phyloP scores from a whole-genome alignment of 2,888 invertebrate genomes.

The Coleophora flavipennella region DNA sequence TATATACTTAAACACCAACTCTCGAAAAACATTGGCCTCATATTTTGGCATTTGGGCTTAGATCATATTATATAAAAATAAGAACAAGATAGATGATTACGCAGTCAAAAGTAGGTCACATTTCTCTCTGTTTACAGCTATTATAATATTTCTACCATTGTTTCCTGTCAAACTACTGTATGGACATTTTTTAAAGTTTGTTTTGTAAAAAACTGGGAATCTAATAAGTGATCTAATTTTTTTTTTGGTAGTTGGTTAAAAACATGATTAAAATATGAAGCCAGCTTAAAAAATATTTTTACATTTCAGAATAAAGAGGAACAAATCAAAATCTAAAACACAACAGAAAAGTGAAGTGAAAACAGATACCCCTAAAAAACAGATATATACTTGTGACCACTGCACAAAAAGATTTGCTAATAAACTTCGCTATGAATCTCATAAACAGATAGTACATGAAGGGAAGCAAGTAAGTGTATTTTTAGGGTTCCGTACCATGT shows the following conservation, averaged over 20 bases:
- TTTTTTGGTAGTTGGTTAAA: background rate
- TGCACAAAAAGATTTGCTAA: constrained; percentile 48
- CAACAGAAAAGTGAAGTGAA: constrained; percentile 18
- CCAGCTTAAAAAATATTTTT: background rate
- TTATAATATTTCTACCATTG: too few relatives aligned
- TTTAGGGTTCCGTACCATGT: background rate
- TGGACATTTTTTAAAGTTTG: too few relatives aligned
- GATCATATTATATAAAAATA: too few relatives aligned
- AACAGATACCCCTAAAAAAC: constrained; percentile 24
- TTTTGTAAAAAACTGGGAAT: too few relatives aligned
- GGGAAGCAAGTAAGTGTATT: constrained; percentile 42
- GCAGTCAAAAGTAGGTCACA: too few relatives aligned
- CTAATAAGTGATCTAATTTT: background rate
- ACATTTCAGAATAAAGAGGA: constrained; percentile 1
- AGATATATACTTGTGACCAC: constrained; percentile 40
- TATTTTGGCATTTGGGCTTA: too few relatives aligned
- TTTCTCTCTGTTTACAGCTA: too few relatives aligned
- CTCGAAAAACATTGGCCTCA: too few relatives aligned
- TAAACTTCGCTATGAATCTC: constrained; percentile 44
- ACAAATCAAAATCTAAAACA: background rate
- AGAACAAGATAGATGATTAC: too few relatives aligned
- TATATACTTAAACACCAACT: too few relatives aligned
- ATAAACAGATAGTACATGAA: constrained; percentile 48
- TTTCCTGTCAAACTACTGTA: too few relatives aligned
- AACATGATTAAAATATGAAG: background rate